Percentiles rank a stretch among this genome's conserved stretches.
Evolutionary conservation across 2,113 vertebrate species (phyloP).

Genomic region (Muntiacus reevesi): DNA sequence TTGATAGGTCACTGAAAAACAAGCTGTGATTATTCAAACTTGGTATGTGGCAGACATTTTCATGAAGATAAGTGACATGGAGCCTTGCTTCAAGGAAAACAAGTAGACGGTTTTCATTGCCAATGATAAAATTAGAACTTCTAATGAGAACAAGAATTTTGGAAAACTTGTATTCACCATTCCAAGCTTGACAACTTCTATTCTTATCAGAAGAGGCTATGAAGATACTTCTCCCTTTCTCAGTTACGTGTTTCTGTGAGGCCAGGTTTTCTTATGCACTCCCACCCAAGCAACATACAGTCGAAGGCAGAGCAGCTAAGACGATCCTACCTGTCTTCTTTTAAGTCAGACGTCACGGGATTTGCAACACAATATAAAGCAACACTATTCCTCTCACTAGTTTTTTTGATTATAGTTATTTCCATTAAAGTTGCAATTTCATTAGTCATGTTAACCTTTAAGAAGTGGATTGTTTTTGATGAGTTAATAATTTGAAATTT

Average conservation of each 20-base stretch:
- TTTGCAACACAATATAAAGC: not conserved
- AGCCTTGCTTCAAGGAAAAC: not conserved
- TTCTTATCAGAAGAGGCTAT: not conserved
- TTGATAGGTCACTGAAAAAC: not conserved
- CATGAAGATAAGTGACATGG: not conserved
- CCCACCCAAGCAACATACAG: not conserved
- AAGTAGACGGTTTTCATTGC: not conserved
- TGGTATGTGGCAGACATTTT: not conserved
- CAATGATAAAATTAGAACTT: not conserved
- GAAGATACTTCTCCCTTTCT: not conserved
- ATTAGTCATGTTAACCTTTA: not conserved
- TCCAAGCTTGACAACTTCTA: not conserved
- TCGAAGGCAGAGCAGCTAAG: not conserved
- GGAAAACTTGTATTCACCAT: not conserved
- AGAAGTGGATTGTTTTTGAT: not conserved
- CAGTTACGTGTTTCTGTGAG: not conserved
- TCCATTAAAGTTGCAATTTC: not conserved
- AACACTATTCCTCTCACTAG: not conserved
- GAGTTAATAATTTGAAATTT: not conserved
- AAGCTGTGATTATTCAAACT: not conserved
- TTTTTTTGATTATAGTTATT: not conserved
- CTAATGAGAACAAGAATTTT: conserved; percentile 14
- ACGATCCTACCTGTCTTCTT: not conserved
- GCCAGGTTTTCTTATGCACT: not conserved
- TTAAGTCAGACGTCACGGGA: too few relatives aligned